phyloP scores from a whole-genome alignment of 1,140 invertebrate species.

The Pseudomyrmex concolor region DNA sequence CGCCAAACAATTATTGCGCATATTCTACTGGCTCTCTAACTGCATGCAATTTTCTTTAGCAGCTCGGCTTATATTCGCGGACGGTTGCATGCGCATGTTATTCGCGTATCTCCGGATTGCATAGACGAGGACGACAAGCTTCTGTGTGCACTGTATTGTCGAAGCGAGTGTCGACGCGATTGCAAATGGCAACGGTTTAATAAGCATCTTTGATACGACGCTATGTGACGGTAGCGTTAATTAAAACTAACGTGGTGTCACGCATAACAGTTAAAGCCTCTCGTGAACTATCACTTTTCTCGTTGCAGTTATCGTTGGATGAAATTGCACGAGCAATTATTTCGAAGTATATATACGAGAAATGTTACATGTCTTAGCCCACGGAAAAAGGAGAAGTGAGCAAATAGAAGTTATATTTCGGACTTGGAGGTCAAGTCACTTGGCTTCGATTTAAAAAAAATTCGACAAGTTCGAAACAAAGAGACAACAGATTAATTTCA shows the following conservation, averaged over 20 bases:
- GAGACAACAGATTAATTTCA: too few relatives aligned
- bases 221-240: slow-evolving; percentile 63
- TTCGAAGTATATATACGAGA: not conserved
- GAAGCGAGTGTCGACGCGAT: slow-evolving; percentile 33
- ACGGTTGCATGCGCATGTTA: not conserved
- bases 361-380: too few relatives aligned
- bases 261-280: slow-evolving; percentile 50
- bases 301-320: slow-evolving; percentile 3
- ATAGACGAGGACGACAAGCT: not conserved
- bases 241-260: slow-evolving; percentile 72
- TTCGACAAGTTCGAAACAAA: too few relatives aligned
- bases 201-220: slow-evolving; percentile 57
- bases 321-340: slow-evolving; percentile 13
- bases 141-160: slow-evolving; percentile 4
- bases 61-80: not conserved
- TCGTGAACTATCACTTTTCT: slow-evolving; percentile 25
- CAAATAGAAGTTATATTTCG: too few relatives aligned
- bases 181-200: slow-evolving; percentile 63
- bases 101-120: slow-evolving; percentile 6
- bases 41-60: slow-evolving; percentile 25
- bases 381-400: too few relatives aligned
- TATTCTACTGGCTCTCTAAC: not conserved
- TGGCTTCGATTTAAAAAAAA: too few relatives aligned
- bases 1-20: not conserved
- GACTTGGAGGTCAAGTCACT: too few relatives aligned